Base-by-base conservation (phyloP, 92 coral and sea anemone species). In the Epizoanthus ramosus region DNA sequence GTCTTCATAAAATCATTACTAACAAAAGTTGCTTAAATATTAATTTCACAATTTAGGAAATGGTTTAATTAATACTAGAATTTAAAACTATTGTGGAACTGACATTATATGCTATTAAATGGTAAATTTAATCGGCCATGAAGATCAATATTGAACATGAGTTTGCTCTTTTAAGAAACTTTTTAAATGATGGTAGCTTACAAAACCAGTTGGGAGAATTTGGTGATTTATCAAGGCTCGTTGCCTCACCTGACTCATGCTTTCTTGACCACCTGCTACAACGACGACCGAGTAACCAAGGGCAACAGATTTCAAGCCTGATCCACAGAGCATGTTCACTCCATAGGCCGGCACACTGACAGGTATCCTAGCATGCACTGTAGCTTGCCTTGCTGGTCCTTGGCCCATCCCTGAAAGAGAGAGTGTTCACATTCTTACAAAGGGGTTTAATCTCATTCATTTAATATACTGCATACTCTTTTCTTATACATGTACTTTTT, bases 311-410 rank as follows among this genome's bases (percentile, higher is more conserved):
- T 95, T 93, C 53, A 97, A 71, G 19, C 98, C 97, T 39, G 99
- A 97, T 15, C 99, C 99, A 83, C 99, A 97, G 39, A 97, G 80
- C 99, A 97, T 97, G 84, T 97, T 97, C n/a, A 97, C 93, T 37
- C 98, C 92, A 88, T 89, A 94, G 6, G 99, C 97, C 35, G 99
- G 98, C 19, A 92, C 87, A 22, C 90, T 79, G 43, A 82, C 81
- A 59, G 99, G 99, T 45, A 97, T 86, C 71, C 98, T 97, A 75
- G 98, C 93, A 88, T 89, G 91, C 84, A 97, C 80, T 83, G 93
- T 94, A 41, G 99, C 96, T 84, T 97, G 99, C 2, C 99, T 93
- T 39, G 98, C 99, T 56, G 99, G 99, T 21, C 95, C 95, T 83
- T 97, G 99, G 14, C 99, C 99, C 88, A 94, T 98, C 35, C 95